A percentile compares a stretch with the other conserved stretches of the same genome.
Conservation (phyloP, 2,888 invertebrate genomes). For the Campaea margaritaria region DNA sequence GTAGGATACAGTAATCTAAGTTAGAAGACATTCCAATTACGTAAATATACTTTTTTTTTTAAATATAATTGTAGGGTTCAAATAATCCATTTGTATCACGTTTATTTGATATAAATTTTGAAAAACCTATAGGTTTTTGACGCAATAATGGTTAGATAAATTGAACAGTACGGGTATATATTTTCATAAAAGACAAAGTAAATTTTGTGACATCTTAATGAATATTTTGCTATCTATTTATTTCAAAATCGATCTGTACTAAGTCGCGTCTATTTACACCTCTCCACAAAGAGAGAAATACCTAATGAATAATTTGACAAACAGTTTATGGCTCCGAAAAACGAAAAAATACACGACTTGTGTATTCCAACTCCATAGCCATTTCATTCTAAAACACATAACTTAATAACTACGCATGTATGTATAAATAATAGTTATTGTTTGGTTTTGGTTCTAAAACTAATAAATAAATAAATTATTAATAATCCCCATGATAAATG, state of each 20-base stretch:
- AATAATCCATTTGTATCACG: too few species aligned
- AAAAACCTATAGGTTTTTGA: too few species aligned
- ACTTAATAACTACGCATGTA: conserved; percentile 53
- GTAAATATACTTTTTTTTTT: too few species aligned
- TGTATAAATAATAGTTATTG: conserved; percentile 63
- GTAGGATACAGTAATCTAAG: too few species aligned
- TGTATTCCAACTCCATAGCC: conserved; percentile 58
- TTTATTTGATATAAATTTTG: too few species aligned
- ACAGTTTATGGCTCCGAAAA: conserved; percentile 53
- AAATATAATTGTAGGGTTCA: too few species aligned
- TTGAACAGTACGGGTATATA: too few species aligned
- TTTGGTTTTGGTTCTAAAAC: conserved; percentile 74
- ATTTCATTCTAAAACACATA: conserved; percentile 38
- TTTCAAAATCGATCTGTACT: conserved; percentile 28
- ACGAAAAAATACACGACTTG: conserved; percentile 42
- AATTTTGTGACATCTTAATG: too few species aligned
- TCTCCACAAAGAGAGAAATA: conserved; percentile 39
- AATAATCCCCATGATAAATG: conserved; percentile 36
- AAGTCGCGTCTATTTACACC: conserved; percentile 46
- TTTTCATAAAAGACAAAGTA: too few species aligned
- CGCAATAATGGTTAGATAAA: not conserved
- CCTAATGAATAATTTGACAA: conserved; percentile 38
- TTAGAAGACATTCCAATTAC: too few species aligned
- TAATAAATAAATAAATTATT: conserved; percentile 51
- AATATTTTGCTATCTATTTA: not conserved